Base-by-base conservation (phyloP, 2,797 vertebrate genomes). In the Sphenodon punctatus region DNA sequence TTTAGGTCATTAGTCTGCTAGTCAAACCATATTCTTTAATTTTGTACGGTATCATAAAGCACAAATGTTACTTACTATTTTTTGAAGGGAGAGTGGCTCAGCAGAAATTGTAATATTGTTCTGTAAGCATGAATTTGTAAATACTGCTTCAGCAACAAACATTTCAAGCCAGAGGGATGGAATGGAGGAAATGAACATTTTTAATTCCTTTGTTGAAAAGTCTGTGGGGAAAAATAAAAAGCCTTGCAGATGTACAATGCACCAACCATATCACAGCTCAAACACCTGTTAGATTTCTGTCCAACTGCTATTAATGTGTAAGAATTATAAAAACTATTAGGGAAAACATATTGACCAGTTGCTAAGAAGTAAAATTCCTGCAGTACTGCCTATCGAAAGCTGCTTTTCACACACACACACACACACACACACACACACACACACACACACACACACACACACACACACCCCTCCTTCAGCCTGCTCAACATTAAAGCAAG, bases 111-210 rank as follows among this genome's bases (percentile, higher is more conserved):
- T 70, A 63, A 96, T 69, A 67, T 93, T 95, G 83, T 90, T 97
- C 81, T 94, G 95, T 75, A 92, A 94, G 92, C 97, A 98, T 30
- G 97, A 86, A 80, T 94, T 97, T 90, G 96, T 97, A 93, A 97
- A 98, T 82, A 98, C 74, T 80, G 97, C 97, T 85, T 99, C 97
- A 58, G 97, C 95, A 56, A 97, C 93, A 86, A 96, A 96, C 96
- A 99, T 91, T 84, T 97, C 97, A 78, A 99, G 96, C 93, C 97
- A 97, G 78, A 89, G 90, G 8, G 97, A 98, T 23, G 90, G 88
- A 84, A 98, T 95, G 51, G 95, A 96, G 92, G 91, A 95, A 92
- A 98, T 85, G 67, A 99, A 95, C 59, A 86, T 92, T 63, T 95
- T 94, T 89, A 98, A 91, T 78, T 96, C 92, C 27, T 78, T 74